These are phyloP conservation scores for Apis florea DNA, from an alignment of 1,140 invertebrate species.

Conservation along the genomic window DNA sequence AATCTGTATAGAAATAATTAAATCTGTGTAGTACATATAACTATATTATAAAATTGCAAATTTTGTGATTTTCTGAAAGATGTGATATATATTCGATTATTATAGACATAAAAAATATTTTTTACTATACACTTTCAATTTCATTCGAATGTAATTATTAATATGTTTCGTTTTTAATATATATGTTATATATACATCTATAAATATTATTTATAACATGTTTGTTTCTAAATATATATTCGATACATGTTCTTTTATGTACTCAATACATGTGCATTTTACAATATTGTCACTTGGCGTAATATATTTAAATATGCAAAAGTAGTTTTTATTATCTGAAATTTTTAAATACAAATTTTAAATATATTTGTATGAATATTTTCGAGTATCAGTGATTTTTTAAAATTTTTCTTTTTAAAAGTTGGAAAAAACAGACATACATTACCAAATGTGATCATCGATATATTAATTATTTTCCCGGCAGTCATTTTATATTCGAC, in stretches of 20 bases:
- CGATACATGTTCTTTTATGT: too few species aligned
- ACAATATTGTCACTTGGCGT: neutral
- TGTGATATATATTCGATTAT: too few species aligned
- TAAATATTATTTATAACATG: too few species aligned
- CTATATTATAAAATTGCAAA: too few species aligned
- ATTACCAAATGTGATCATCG: conserved; percentile 62
- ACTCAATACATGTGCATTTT: neutral
- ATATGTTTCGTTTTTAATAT: neutral
- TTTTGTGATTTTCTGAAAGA: too few species aligned
- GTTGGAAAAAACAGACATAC: conserved; percentile 47
- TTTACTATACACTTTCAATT: neutral
- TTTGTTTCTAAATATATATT: neutral
- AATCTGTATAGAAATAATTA: too few species aligned
- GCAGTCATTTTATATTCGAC: conserved; percentile 58
- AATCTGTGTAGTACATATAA: too few species aligned
- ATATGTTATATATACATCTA: too few species aligned
- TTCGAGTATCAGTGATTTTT: neutral
- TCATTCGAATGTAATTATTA: neutral
- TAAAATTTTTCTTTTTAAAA: neutral
- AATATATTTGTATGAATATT: too few species aligned
- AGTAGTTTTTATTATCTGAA: conserved; percentile 48
- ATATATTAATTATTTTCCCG: conserved; percentile 62
- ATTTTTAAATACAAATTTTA: too few species aligned
- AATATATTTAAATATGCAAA: conserved; percentile 52
- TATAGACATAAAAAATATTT: neutral